Conservation (phyloP, 2,888 invertebrate species). For the Flexamia atlantica region DNA sequence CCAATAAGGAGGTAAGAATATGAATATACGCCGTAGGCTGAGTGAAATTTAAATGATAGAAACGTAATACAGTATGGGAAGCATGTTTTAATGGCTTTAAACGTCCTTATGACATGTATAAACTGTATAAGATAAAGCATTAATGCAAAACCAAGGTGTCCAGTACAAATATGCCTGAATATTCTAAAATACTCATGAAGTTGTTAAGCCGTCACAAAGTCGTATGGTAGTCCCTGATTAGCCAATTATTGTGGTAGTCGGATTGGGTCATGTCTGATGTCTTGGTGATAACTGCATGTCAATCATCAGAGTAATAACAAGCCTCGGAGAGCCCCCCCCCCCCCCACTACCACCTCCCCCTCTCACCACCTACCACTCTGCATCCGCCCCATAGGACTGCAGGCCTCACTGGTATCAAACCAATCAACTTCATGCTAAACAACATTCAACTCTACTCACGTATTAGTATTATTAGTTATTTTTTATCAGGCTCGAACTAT, state of each 20-base stretch:
- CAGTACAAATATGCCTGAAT: no score
- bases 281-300: conserved; percentile 42
- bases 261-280: neutral
- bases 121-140: no score
- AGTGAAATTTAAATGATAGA: no score
- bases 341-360: neutral
- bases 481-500: no score
- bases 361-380: neutral
- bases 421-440: neutral
- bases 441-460: neutral
- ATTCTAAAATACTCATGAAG: no score
- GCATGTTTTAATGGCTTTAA: no score
- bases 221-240: neutral
- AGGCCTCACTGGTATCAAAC: neutral
- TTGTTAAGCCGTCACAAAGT: neutral
- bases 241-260: neutral
- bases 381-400: neutral
- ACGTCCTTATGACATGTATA: no score
- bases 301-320: conserved; percentile 39
- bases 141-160: no score
- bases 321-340: neutral
- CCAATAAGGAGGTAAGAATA: no score
- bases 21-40: no score
- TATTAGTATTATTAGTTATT: no score
- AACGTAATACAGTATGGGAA: no score